Evolutionary conservation across 1,140 invertebrate species (phyloP).

Genomic region (Theocolax elegans): DNA sequence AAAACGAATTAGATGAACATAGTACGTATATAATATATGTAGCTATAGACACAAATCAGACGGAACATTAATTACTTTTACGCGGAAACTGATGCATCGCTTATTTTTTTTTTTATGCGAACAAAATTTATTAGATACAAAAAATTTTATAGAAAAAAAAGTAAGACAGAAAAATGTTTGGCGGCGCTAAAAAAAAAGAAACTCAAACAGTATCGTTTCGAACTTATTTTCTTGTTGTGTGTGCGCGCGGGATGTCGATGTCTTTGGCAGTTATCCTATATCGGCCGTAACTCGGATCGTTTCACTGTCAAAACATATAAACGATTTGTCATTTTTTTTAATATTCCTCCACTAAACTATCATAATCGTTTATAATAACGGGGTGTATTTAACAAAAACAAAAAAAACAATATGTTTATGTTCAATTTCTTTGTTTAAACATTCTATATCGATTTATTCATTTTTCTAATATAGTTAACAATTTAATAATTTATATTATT

Average conservation of each 20-base stretch:
- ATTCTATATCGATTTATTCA: no score
- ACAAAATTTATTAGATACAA: constrained; percentile 7
- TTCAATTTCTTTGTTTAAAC: no score
- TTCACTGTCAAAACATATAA: constrained; percentile 55
- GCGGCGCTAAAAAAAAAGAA: constrained; percentile 28
- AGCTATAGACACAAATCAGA: no score
- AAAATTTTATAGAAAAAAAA: background rate
- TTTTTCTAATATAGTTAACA: no score
- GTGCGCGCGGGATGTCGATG: constrained; percentile 37
- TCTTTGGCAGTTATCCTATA: constrained; percentile 44
- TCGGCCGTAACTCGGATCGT: constrained; percentile 41
- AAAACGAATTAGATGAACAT: background rate
- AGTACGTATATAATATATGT: background rate
- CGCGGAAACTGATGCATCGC: no score
- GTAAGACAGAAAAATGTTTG: constrained; percentile 11
- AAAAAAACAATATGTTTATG: no score
- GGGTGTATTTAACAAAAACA: no score
- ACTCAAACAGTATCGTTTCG: constrained; percentile 47
- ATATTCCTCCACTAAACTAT: no score
- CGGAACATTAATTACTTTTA: no score
- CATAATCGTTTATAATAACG: no score
- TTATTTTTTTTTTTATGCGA: no score
- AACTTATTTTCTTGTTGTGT: constrained; percentile 52
- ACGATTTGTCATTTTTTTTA: constrained; percentile 43
- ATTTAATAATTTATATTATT: background rate